Base-by-base conservation (phyloP, 2,888 invertebrate genomes). In the Malthinus seriepunctatus region DNA sequence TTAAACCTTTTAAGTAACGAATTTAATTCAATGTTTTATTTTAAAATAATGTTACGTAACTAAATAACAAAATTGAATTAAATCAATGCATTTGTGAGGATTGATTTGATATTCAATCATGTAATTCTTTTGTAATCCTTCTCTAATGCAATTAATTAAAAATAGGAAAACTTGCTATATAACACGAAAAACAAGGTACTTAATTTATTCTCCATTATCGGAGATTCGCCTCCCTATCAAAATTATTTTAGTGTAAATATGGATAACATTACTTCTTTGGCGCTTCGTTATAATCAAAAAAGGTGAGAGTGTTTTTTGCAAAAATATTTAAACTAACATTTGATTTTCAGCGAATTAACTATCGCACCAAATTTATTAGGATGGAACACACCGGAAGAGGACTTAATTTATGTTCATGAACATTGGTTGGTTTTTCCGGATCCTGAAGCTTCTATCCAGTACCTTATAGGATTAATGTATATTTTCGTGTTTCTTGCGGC, bases 391-490 rank as follows among this genome's bases (percentile, higher is more conserved):
- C 87, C 89, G 6, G 85, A 88, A 23, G 88, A 88, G 47, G 90
- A 93, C 71, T 79, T 92, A 63, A 81, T 86, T 32, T 86, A 90
- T 68, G 87, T 94, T 67, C 90, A 89, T 6, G 88, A 88, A 66
- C 93, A 93, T 78, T 94, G 93, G 93, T 81, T 91, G 32, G 80
- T 83, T 33, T 92, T 85, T 78, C 85, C 87, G 3, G 92, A 92
- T 71, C 93, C 93, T 1, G 90, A 91, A 56, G 89, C 88, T 60
- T 88, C 91, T 50, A 83, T 92, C 68, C 90, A 93, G 78, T 90
- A 91, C 64, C 83, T 92, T 2, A 81, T 93, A 45, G 92, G 88
- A 4, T 81, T 92, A 12, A 80, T 93, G 23, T 93, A 93, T 74
- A 83, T 86, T 50, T 87, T 87, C 70, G 90, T 92, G 71, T 88